Base-by-base conservation (phyloP, 1,140 invertebrate genomes). In the Macrostomum lignano region DNA sequence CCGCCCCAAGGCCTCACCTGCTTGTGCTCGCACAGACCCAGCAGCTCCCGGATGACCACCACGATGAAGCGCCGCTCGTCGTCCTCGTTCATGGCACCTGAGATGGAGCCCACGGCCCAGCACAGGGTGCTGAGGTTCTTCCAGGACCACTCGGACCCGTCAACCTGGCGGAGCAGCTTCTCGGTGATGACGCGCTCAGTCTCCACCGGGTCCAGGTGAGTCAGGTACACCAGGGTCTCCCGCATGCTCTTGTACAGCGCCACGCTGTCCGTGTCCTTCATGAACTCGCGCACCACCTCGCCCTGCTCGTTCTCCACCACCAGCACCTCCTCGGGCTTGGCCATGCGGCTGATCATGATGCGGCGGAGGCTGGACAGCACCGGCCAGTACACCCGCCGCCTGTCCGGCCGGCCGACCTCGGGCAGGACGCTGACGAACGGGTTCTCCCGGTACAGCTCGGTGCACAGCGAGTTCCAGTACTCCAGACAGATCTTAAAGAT, bases 301-400 rank as follows among this genome's bases (percentile, higher is more conserved):
- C 91, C 91, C 59, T 96, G 91, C 55, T 99, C 91, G 65, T 96
- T 98, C 58, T 98, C 88, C n/a, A 98, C 88, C 33, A 99, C 82
- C n/a, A 99, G 64, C 4, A 99, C 91, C 64, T 99, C 91, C 58
- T 99, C 91, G 1, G 91, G 91, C 56, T 94, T 96, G 1, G 88
- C 91, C 91, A 99, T 99, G 43, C 86, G 68, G 25, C 77, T 84
- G 33, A 99, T 96, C 84, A 99, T 96, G 15, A 93, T 84, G 43
- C 77, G 75, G n/a, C 91, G 65, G 10, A 96, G 72, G 55, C 68
- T 30, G 17, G 19, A 33, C n/a, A 30, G 13, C 14, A 30, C 20
- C 20, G 28, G 28, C 6, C 14, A 17, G 28, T 6, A 30, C 6
- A 9, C 14, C 15, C 20, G 9, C 13, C 13, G 10, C 9, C 23